Evolutionary conservation across 2,113 vertebrate genomes (phyloP), one percentile per base, ranked within the genome.

Genomic region (Excalfactoria chinensis): DNA sequence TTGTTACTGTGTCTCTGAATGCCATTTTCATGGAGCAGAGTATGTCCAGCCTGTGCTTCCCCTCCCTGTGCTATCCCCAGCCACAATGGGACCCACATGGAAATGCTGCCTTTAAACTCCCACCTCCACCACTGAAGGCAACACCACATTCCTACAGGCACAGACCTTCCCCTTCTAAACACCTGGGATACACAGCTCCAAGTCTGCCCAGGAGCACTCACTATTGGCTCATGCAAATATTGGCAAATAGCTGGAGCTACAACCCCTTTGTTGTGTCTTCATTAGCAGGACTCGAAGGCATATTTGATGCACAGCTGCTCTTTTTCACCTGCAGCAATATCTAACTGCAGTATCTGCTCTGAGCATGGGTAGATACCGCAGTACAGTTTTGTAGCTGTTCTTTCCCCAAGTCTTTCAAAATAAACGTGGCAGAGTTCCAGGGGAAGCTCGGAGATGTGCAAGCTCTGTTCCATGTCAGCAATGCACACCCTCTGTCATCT

Each of bases 141-240:
- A 4, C 51, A 34, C 14, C 32, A 2, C 0, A 0, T 16, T 32
- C 58, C 73, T 49, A 0, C 9, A 35, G 23, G 23, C 23, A 40
- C 25, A 48, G 11, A 26, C 26, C 25, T 87, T 43, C 68, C 14
- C 0, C 11, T 37, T 46, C 68, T 53, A 37, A 18, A 20, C 1
- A 78, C 32, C 25, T 9, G 51, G 51, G 73, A 44, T 66, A 30
- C 11, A 74, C 55, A 40, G 43, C 76, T 74, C 69, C 6, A 15
- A 56, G 43, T 18, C 40, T 82, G 64, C 62, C 55, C 58, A 80
- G 43, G 58, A 55, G 40, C 21, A 20, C 60, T 60, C 48, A 11
- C 0, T 21, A 15, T 2, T 35, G 80, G 7, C 56, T 86, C 58
- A 46, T 4, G 22, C 62, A 79, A 72, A 26, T 1, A 1, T 6